phyloP scores from a whole-genome alignment of 2,888 invertebrate species.

The Acleris holmiana region DNA sequence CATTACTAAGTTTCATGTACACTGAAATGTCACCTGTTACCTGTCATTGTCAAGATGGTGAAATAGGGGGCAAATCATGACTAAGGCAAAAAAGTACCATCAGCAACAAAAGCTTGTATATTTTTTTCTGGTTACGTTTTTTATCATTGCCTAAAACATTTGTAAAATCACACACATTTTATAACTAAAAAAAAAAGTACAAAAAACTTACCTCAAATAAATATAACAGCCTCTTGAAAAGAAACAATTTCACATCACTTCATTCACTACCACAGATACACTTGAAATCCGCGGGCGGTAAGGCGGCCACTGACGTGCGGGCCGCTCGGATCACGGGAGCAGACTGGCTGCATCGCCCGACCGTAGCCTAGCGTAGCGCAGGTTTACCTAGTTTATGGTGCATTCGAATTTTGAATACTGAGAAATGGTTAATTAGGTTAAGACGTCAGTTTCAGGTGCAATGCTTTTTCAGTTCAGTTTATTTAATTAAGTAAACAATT shows the following conservation, averaged over 20 bases:
- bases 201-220: neutral
- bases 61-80: too few species aligned
- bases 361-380: conserved; percentile 42
- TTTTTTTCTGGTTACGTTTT: too few species aligned
- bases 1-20: too few species aligned
- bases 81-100: too few species aligned
- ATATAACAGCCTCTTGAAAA: neutral
- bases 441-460: neutral
- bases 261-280: conserved; percentile 1
- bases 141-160: neutral
- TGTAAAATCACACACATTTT: neutral
- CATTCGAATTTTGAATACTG: conserved; percentile 3
- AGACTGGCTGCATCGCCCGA: conserved; percentile 43
- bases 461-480: neutral
- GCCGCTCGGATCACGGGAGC: conserved; percentile 40
- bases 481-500: too few species aligned
- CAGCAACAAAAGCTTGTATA: too few species aligned
- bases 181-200: neutral
- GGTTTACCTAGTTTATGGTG: conserved; percentile 36
- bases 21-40: too few species aligned
- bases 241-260: conserved; percentile 3
- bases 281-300: conserved; percentile 1
- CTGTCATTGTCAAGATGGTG: too few species aligned
- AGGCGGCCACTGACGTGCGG: conserved; percentile 40
- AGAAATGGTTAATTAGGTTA: conserved; percentile 11